Evolutionary conservation across 2,888 invertebrate genomes (phyloP), one percentile per base, ranked within the genome.

Genomic region (Sminthurides aquaticus): DNA sequence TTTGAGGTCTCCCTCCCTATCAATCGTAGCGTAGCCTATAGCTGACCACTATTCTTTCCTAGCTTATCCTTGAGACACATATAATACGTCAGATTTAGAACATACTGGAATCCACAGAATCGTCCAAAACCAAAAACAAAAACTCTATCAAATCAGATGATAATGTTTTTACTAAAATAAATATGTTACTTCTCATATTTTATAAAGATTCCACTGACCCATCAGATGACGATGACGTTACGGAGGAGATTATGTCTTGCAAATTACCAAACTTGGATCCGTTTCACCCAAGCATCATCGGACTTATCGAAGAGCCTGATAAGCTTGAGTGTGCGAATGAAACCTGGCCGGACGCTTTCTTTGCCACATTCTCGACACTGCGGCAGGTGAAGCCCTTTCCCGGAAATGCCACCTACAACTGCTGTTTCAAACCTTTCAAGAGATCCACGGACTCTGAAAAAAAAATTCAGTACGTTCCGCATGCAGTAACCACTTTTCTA

Each of bases 241-340:
- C 24, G 26, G 24, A 24, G 48, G 60, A 60, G 60, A 22, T n/a
- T n/a, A n/a, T 48, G 49, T 58, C 59, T 18, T 71, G 71, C 55
- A 63, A 67, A 24, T 69, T 71, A 52, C 71, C 71, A 49, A 60
- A 67, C 24, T 57, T 71, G 26, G 57, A 67, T 55, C 69, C 71
- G 28, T 68, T 69, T 61, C 65, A 69, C 62, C 64, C 63, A 24
- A 62, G 65, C 27, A 69, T 71, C 55, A 62, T 58, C 25, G 68
- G 69, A 49, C 69, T 69, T 60, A 62, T 71, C 49, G 69, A 69
- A 60, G 58, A 62, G 22, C 69, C 72, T 24, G 66, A 68, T 22
- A 55, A 52, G 27, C 63, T 72, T 20, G 66, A 72, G 34, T 72
- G 72, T 55, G 34, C 56, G 11, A 54, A 56, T 26, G 56, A 64